These are phyloP conservation scores for Lepidurus couesii DNA, from an alignment of 1,140 invertebrate species.

Conservation along the genomic window DNA sequence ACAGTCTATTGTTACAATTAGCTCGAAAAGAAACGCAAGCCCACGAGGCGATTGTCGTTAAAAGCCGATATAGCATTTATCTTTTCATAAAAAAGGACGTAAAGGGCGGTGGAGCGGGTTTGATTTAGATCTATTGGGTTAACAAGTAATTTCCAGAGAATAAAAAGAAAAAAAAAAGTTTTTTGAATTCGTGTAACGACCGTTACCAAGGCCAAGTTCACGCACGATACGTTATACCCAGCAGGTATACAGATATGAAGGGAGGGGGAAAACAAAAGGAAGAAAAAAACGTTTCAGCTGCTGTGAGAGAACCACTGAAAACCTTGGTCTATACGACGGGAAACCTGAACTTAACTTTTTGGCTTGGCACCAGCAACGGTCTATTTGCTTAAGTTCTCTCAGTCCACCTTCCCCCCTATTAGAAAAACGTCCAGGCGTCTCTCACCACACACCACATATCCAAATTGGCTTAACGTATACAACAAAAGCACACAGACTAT, in stretches of 20 bases:
- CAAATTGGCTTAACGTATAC: background rate
- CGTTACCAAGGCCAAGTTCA: slow-evolving; percentile 21
- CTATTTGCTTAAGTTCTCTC: background rate
- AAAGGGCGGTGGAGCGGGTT: background rate
- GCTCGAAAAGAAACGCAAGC: no score
- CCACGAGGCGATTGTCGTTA: background rate
- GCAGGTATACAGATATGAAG: slow-evolving; percentile 8
- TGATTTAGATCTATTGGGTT: background rate
- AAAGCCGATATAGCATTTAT: background rate
- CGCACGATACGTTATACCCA: slow-evolving; percentile 21
- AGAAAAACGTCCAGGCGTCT: background rate
- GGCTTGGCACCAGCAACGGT: background rate
- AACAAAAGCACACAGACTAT: background rate
- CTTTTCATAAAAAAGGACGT: background rate
- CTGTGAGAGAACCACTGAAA: background rate
- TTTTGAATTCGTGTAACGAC: slow-evolving; percentile 3
- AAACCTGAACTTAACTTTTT: background rate
- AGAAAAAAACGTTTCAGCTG: background rate
- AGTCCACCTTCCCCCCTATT: background rate
- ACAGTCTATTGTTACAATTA: background rate
- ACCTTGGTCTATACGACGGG: background rate
- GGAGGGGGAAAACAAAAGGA: background rate
- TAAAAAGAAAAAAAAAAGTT: background rate
- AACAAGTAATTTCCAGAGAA: background rate
- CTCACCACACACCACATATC: background rate